Conservation (phyloP, 1,140 invertebrate species). For the Caenorhabditis remanei region DNA sequence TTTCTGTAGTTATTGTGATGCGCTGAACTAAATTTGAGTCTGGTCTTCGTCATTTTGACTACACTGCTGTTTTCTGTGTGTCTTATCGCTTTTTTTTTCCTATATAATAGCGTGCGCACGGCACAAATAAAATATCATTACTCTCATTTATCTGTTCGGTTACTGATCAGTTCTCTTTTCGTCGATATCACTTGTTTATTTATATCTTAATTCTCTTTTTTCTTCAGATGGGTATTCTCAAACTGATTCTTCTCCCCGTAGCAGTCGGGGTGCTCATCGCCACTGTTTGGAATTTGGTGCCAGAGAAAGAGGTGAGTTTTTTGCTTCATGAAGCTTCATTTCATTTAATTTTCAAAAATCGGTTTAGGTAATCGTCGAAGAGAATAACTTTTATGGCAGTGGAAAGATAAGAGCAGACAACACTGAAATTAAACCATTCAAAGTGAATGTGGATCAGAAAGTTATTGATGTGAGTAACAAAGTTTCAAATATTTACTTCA, state of each 20-base stretch:
- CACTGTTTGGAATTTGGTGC: slow-evolving; percentile 20
- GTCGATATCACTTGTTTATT: background rate
- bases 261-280: slow-evolving; percentile 32
- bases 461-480: slow-evolving; percentile 39
- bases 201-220: background rate
- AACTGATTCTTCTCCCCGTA: slow-evolving; percentile 25
- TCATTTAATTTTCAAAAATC: background rate
- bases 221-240: slow-evolving; percentile 38
- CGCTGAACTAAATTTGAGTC: slow-evolving; percentile 29
- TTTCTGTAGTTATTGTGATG: slow-evolving; percentile 35
- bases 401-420: slow-evolving; percentile 32
- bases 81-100: background rate
- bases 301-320: slow-evolving; percentile 17
- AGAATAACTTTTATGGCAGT: slow-evolving; percentile 33
- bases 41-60: background rate
- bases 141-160: background rate
- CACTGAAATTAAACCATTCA: slow-evolving; percentile 57
- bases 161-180: background rate
- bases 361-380: slow-evolving; percentile 26
- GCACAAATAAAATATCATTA: slow-evolving; percentile 40
- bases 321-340: no score
- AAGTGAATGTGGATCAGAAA: slow-evolving; percentile 50
- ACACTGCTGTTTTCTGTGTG: slow-evolving; percentile 34
- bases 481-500: no score
- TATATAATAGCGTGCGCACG: slow-evolving; percentile 25